Percentiles rank a stretch among this genome's conserved stretches.
Evolutionary conservation across 2,797 vertebrate genomes (phyloP).

Genomic region (Nannoperca australis): DNA sequence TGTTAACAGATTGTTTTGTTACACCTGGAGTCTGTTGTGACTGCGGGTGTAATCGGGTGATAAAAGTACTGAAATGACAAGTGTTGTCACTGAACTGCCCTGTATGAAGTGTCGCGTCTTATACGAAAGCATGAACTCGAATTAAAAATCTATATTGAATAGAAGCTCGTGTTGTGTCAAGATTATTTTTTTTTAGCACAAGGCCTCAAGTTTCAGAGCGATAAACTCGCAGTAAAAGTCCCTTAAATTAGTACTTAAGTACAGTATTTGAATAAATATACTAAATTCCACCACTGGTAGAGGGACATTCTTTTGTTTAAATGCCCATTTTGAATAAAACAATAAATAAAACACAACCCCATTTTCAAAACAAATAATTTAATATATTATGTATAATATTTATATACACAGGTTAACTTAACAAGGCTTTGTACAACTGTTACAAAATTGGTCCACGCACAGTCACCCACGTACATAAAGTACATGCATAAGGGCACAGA

Average conservation of each 20-base stretch:
- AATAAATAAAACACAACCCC: background rate
- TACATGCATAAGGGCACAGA: slow-evolving; percentile 64
- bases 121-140: slow-evolving; percentile 16
- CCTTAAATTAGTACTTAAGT: too few species aligned
- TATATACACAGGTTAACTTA: slow-evolving; percentile 85
- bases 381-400: slow-evolving; percentile 83
- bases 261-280: too few species aligned
- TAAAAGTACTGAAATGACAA: background rate
- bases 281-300: too few species aligned
- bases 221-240: background rate
- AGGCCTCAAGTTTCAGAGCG: background rate
- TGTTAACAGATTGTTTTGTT: background rate
- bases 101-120: background rate
- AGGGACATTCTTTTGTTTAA: background rate
- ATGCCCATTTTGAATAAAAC: background rate
- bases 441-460: slow-evolving; percentile 83
- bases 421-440: slow-evolving; percentile 85
- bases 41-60: background rate
- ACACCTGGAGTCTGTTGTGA: background rate
- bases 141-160: slow-evolving; percentile 29
- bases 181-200: background rate
- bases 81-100: background rate
- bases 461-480: slow-evolving; percentile 65
- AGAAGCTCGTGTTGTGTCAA: background rate
- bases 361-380: slow-evolving; percentile 83